Evolutionary conservation across 2,113 vertebrate species (phyloP), one percentile per base, ranked within the genome.

Genomic region (Myocastor coypus): DNA sequence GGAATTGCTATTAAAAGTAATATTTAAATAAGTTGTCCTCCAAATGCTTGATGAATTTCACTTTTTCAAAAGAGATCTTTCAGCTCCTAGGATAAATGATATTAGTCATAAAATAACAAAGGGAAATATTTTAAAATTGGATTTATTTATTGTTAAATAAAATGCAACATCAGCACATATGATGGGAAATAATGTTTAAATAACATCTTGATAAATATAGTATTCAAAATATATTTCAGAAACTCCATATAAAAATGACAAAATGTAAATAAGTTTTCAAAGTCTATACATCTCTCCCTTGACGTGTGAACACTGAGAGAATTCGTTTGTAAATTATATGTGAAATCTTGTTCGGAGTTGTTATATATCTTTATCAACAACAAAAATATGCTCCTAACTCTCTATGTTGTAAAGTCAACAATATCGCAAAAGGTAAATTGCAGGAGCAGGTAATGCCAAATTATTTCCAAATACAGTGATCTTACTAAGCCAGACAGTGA

Each of bases 1-100:
- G 26, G 32, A 82, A 90, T 61, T 80, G 83, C 68, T 46, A 69
- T 73, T 63, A 87, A 92, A 91, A 83, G 34, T 42, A 71, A 66
- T 84, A 81, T 91, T 83, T 93, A 6, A 59, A 89, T 87, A 64
- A 13, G 2, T 64, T 95, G 64, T n/a, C 16, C 55, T 34, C 6
- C 91, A 64, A 94, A 68, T 78, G 6, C 9, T 37, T 32, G 66
- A 52, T 40, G 20, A 89, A 80, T 78, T 63, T 59, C 40, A 40
- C 2, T 32, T 83, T 92, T 77, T 37, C 22, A 59, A 92, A 88
- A 88, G 30, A 52, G 4, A 55, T 16, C 50, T 34, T 16, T 61
- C 63, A 80, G 30, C 2, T 40, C 40, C 61, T 81, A 24, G 32
- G 37, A 84, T 55, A 63, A 13, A 83, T 83, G 71, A 64, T 0